Conservation (phyloP, 23 tunicate species). For the Styela clava region DNA sequence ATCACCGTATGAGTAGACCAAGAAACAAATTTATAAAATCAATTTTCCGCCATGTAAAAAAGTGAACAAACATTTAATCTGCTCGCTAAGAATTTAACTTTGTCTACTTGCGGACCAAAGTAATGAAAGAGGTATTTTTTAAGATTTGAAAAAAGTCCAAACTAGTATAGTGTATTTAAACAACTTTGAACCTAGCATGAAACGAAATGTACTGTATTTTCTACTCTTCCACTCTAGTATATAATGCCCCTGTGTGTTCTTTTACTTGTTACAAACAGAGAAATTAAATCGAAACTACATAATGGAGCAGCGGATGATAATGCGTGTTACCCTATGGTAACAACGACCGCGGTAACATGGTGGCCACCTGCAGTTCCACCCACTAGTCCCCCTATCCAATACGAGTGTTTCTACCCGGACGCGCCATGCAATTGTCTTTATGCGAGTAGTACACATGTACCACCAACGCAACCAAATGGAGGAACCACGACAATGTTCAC, state of each 20-base stretch:
- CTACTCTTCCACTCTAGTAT: no score
- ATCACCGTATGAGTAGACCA: background rate
- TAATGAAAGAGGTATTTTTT: no score
- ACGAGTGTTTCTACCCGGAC: conserved; percentile 41
- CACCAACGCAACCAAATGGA: conserved; percentile 14
- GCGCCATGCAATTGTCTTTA: conserved; percentile 19
- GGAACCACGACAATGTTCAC: conserved; percentile 23
- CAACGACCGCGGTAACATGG: conserved; percentile 79
- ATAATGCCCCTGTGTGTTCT: no score
- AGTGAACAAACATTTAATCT: no score
- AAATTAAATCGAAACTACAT: conserved; percentile 41
- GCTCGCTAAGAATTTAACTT: no score
- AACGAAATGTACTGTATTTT: no score
- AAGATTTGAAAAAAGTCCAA: no score
- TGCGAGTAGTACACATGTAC: conserved; percentile 21
- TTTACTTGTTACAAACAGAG: conserved; percentile 29
- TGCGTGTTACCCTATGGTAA: conserved; percentile 55
- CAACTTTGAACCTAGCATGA: no score
- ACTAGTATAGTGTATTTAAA: no score
- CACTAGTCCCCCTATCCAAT: conserved; percentile 42
- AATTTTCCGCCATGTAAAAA: no score
- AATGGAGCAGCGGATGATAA: conserved; percentile 31
- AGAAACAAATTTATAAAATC: no score
- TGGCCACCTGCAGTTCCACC: conserved; percentile 47
- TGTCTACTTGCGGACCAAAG: no score